A percentile compares a stretch with the other conserved stretches of the same genome.
Conservation (phyloP, 2,888 invertebrate species). For the Cerastis rubricosa region DNA sequence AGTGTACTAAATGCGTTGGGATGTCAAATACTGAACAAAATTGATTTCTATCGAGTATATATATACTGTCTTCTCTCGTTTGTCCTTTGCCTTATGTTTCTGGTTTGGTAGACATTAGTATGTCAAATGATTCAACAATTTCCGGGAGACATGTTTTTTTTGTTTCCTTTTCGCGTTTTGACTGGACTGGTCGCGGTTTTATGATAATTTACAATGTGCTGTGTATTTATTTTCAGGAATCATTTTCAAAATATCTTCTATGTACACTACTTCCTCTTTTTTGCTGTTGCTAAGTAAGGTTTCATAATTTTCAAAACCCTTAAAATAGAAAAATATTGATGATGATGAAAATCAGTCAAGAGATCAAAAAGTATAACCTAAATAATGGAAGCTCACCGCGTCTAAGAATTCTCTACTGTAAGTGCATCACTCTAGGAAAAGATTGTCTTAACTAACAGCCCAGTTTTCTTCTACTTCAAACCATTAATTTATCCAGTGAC, state of each 20-base stretch:
- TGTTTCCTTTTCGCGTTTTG: neutral
- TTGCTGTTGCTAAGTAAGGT: neutral
- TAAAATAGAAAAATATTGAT: neutral
- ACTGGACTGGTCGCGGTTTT: neutral
- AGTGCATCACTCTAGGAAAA: neutral
- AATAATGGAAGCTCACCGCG: neutral
- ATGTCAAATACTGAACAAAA: conserved; percentile 48
- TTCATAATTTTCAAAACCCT: neutral
- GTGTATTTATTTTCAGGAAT: neutral
- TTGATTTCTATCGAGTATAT: conserved; percentile 39
- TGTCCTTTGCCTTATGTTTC: conserved; percentile 19
- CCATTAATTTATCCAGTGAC: conserved; percentile 30
- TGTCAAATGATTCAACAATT: conserved; percentile 37
- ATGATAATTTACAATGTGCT: neutral
- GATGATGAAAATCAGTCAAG: neutral
- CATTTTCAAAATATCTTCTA: neutral
- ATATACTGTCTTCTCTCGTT: conserved; percentile 30
- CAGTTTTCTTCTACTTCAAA: neutral
- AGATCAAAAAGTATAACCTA: neutral
- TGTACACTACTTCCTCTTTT: no score
- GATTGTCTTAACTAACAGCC: neutral
- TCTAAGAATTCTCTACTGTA: neutral
- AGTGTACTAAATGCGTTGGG: conserved; percentile 19
- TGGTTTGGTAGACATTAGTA: conserved; percentile 37
- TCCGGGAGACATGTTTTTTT: conserved; percentile 5